Evolutionary conservation across 2,113 vertebrate species (phyloP).

Genomic region (Romanogobio albipinnatus): DNA sequence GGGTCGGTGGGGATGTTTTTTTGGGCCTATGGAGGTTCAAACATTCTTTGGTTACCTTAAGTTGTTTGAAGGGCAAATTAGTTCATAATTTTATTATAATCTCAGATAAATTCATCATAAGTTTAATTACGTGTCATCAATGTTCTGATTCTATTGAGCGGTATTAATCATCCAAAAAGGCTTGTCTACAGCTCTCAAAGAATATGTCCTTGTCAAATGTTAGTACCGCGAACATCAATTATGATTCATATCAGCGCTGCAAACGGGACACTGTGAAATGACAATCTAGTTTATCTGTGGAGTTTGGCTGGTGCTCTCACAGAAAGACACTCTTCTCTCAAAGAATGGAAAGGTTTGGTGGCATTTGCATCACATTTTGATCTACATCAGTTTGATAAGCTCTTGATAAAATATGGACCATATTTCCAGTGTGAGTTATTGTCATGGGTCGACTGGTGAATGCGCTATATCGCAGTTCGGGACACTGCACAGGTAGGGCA

Average conservation of each 20-base stretch:
- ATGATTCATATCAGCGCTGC: slow-evolving; percentile 25
- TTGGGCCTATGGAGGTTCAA: background rate
- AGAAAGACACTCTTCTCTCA: background rate
- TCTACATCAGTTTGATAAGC: slow-evolving; percentile 7
- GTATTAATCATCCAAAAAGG: slow-evolving; percentile 53
- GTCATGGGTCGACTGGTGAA: background rate
- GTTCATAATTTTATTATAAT: slow-evolving; percentile 44
- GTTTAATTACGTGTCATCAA: slow-evolving; percentile 49
- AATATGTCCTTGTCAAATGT: slow-evolving; percentile 51
- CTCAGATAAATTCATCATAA: slow-evolving; percentile 49
- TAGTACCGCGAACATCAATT: slow-evolving; percentile 50
- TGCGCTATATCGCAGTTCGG: background rate
- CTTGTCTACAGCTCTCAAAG: slow-evolving; percentile 45
- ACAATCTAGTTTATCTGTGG: slow-evolving; percentile 34
- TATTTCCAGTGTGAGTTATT: slow-evolving; percentile 24
- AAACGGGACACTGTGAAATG: slow-evolving; percentile 40
- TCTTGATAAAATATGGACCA: slow-evolving; percentile 6
- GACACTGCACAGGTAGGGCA: slow-evolving; percentile 23
- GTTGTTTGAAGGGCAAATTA: slow-evolving; percentile 50
- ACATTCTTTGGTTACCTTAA: slow-evolving; percentile 19
- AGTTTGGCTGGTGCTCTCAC: background rate
- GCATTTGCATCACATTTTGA: slow-evolving; percentile 24
- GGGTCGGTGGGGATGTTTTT: background rate
- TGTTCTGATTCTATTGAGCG: slow-evolving; percentile 50
- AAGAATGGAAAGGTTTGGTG: background rate